These are phyloP conservation scores for Auanema sp. DNA, from an alignment of 2,888 invertebrate species.

Conservation along the genomic window DNA sequence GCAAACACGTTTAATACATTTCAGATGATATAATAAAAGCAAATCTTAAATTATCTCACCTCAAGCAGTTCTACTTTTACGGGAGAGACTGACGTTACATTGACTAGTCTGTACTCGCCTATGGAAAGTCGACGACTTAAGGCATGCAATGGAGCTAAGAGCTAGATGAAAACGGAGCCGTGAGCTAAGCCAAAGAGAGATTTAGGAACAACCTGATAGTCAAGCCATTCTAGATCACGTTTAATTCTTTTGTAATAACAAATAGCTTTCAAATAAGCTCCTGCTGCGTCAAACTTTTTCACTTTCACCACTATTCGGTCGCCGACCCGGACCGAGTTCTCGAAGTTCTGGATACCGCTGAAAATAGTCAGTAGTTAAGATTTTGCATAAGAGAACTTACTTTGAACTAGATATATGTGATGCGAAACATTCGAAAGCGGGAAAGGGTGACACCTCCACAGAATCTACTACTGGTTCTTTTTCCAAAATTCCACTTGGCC, in stretches of 20 bases:
- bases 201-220: constrained; percentile 11
- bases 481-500: too few species aligned
- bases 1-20: neutral
- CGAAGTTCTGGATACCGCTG: constrained; percentile 10
- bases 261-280: constrained; percentile 14
- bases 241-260: constrained; percentile 16
- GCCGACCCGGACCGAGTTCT: constrained; percentile 10
- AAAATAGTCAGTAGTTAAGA: neutral
- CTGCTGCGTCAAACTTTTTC: constrained; percentile 8
- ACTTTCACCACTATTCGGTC: constrained; percentile 14
- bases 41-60: constrained; percentile 1
- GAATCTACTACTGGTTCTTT: neutral
- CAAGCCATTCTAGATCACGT: constrained; percentile 17
- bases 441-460: constrained; percentile 16
- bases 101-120: neutral
- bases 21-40: too few species aligned
- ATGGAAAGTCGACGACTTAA: constrained; percentile 8
- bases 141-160: constrained; percentile 11
- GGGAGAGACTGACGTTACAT: constrained; percentile 4
- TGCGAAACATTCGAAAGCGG: constrained; percentile 10
- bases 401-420: constrained; percentile 5
- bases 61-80: constrained; percentile 5
- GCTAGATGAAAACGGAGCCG: neutral
- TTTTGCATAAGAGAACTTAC: neutral
- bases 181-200: neutral